Base-by-base conservation (phyloP, 2,113 vertebrate genomes). In the Camelus bactrianus region DNA sequence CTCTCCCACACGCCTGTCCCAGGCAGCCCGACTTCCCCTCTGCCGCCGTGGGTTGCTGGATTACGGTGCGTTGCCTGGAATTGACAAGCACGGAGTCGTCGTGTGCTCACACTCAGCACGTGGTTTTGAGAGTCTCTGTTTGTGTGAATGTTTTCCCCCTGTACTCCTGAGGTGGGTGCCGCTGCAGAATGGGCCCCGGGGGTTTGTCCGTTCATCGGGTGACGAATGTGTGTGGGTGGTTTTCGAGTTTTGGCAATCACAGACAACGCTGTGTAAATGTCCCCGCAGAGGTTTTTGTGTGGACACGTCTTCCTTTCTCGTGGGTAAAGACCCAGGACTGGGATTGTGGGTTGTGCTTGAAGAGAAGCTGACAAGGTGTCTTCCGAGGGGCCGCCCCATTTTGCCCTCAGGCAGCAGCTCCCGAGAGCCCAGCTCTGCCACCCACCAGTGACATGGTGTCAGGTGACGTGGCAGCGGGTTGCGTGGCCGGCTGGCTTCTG, bases 31-130 rank as follows among this genome's bases (percentile, higher is more conserved):
- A 19, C 30, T 46, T 54, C 28, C 48, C 65, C 54, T n/a, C 67
- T 65, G n/a, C 56, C 11, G 1, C 56, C 8, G 26, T 2, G 20
- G 52, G 35, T 46, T 28, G 4, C 56, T 5, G 20, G 52, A 35
- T 46, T 28, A 6, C 56, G 42, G 16, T 30, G 67, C 67, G 4
- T 38, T 46, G n/a, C 20, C 8, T 48, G 54, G 60, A 35, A 64
- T 35, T 73, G n/a, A 8, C 46, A 4, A 14, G 14, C 30, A 1
- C 48, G 65, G 38, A 46, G 3, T 48, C 1, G 42, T 48, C 32
- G 1, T 0, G 16, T 3, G 0, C 35, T 32, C 22, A 30, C 60
- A 11, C 19, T 70, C 35, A 10, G 19, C 42, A 30, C 32, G 0
- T 0, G 26, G 17, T 30, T 22, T 50, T 22, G 42, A 54, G 67